Base-by-base conservation (phyloP, 2,797 vertebrate genomes). In the Eulemur coronatus region DNA sequence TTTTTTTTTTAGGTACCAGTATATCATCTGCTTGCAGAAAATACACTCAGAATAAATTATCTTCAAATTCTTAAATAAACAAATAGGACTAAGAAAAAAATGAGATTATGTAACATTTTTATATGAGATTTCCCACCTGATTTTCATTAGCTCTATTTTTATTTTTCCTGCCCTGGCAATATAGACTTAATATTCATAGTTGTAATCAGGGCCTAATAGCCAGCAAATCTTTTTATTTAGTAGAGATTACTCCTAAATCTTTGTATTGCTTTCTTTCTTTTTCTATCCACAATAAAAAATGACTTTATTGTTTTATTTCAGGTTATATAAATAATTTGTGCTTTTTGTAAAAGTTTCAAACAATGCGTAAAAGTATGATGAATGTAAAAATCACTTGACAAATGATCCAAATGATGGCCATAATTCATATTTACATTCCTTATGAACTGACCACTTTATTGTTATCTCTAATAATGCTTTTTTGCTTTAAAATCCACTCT, bases 151-250 rank as follows among this genome's bases (percentile, higher is more conserved):
- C n/a, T 17, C 6, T 73, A 17, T 20, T 22, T 80, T 80, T 61
- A 38, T 65, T 65, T 80, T 70, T 95, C 33, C 70, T 94, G 10
- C 28, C 4, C 65, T 75, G 9, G 33, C 1, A 43, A 11, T 35
- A 18, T 63, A 69, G 41, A 33, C 43, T 93, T 91, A 48, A 94
- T 84, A 95, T 97, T 87, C 41, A 41, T 80, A n/a, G 18, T 41
- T 92, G 4, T 46, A 92, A 70, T 86, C 57, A 94, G 43, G 48
- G 30, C 50, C 63, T 48, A 84, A 70, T 26, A 84, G 46, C 20
- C 35, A 78, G 24, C 26, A 89, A 69, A 35, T 67, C 61, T 46
- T 84, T 95, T 82, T 52, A 43, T 65, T 86, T 82, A 84, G 35
- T 85, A 89, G 38, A 30, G 13, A 84, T 80, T 75, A 75, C 17